phyloP scores from a whole-genome alignment of 1,140 invertebrate genomes.

The Eriosoma lanigerum region DNA sequence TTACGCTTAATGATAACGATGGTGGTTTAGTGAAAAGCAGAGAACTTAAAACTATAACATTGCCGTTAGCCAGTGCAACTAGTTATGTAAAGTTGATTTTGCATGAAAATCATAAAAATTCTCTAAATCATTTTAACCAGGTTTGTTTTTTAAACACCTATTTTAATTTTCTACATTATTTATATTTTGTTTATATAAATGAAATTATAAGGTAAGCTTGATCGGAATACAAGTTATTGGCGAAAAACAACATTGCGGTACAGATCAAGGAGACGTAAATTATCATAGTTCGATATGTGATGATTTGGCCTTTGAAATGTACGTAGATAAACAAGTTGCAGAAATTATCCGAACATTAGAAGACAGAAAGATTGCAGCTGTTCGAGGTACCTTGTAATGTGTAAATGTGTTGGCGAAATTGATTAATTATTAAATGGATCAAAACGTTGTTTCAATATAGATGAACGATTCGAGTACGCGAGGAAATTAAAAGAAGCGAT shows the following conservation, averaged over 20 bases:
- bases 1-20: slow-evolving; percentile 79
- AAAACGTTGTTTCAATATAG: slow-evolving; percentile 61
- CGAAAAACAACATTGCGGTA: slow-evolving; percentile 61
- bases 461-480: slow-evolving; percentile 88
- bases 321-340: slow-evolving; percentile 90
- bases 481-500: slow-evolving; percentile 85
- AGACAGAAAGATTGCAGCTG: slow-evolving; percentile 80
- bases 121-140: slow-evolving; percentile 78
- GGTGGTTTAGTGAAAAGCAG: slow-evolving; percentile 79
- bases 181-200: not conserved
- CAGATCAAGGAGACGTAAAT: slow-evolving; percentile 22
- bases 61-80: slow-evolving; percentile 65
- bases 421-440: not conserved
- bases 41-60: slow-evolving; percentile 82
- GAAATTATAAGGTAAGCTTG: slow-evolving; percentile 65
- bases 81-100: slow-evolving; percentile 82
- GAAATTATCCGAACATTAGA: slow-evolving; percentile 85
- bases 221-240: slow-evolving; percentile 79
- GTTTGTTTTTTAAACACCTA: slow-evolving; percentile 60
- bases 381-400: slow-evolving; percentile 62
- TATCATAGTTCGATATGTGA: slow-evolving; percentile 79
- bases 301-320: slow-evolving; percentile 96
- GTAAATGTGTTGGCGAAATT: not conserved
- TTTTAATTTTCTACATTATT: not conserved
- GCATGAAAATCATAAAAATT: slow-evolving; percentile 76